Conservation (phyloP, 1,140 invertebrate species). For the Halesus radiatus region DNA sequence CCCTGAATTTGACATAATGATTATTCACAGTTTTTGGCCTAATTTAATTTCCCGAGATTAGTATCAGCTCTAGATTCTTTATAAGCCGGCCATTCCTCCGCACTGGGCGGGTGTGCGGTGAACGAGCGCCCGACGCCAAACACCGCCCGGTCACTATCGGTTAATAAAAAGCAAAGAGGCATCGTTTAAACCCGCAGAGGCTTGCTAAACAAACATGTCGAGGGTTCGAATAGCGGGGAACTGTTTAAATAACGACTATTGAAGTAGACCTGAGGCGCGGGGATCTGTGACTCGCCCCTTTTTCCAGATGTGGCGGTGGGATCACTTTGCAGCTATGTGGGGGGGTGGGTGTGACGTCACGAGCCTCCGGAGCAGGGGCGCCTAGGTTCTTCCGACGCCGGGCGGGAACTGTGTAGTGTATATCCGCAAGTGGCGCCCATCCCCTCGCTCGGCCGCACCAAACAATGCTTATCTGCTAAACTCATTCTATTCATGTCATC, state of each 20-base stretch:
- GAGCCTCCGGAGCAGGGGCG: not conserved
- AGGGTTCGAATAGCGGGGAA: not conserved
- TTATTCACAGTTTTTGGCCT: not conserved
- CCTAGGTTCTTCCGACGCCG: not conserved
- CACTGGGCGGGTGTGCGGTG: too few species aligned
- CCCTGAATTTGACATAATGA: not conserved
- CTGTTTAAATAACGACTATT: not conserved
- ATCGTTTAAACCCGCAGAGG: not conserved
- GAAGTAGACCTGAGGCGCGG: not conserved
- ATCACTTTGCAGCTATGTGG: not conserved
- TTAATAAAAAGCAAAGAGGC: slow-evolving; percentile 23
- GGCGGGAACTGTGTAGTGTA: slow-evolving; percentile 14
- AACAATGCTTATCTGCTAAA: slow-evolving; percentile 26
- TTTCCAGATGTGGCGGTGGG: not conserved
- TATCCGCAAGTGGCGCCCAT: not conserved
- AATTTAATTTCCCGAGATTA: not conserved
- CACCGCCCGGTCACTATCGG: not conserved
- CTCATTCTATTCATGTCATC: not conserved
- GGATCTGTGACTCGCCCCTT: slow-evolving; percentile 6
- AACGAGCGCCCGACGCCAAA: not conserved
- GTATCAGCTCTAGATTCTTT: too few species aligned
- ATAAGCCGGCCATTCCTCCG: not conserved
- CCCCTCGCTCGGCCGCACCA: not conserved
- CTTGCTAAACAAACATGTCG: too few species aligned
- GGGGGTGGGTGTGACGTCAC: slow-evolving; percentile 25